These are phyloP conservation scores for Copidosoma floridanum DNA, from an alignment of 1,140 invertebrate genomes.

Conservation along the genomic window DNA sequence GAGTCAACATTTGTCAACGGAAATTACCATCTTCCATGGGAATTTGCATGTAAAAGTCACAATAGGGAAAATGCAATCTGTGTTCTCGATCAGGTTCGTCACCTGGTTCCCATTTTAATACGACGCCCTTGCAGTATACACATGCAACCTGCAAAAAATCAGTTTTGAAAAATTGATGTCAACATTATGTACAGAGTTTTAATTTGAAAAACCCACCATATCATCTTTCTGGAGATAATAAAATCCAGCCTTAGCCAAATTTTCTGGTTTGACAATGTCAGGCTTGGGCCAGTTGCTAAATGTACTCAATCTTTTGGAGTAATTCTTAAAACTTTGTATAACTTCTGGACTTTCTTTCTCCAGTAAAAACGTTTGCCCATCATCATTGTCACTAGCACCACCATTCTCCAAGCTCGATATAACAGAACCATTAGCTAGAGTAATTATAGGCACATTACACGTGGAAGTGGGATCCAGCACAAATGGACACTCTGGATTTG, in stretches of 20 bases:
- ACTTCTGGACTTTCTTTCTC: not conserved
- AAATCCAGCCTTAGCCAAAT: slow-evolving; percentile 80
- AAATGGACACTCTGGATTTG: slow-evolving; percentile 71
- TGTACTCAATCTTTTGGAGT: slow-evolving; percentile 56
- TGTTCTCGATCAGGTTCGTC: slow-evolving; percentile 79
- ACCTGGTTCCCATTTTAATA: slow-evolving; percentile 69
- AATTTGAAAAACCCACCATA: slow-evolving; percentile 42
- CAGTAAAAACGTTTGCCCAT: not conserved
- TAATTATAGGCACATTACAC: slow-evolving; percentile 63
- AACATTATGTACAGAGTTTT: not conserved
- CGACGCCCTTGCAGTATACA: slow-evolving; percentile 75
- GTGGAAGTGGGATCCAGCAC: slow-evolving; percentile 62
- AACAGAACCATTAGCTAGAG: not conserved
- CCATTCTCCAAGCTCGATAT: too few species aligned
- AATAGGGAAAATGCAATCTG: slow-evolving; percentile 67
- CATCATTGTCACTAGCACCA: too few species aligned
- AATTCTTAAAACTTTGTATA: too few species aligned
- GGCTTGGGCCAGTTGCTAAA: slow-evolving; percentile 66
- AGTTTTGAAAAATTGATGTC: slow-evolving; percentile 5
- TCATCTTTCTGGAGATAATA: slow-evolving; percentile 67
- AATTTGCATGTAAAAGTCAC: slow-evolving; percentile 61
- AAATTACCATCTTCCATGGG: slow-evolving; percentile 40
- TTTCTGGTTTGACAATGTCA: slow-evolving; percentile 63
- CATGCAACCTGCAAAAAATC: slow-evolving; percentile 68
- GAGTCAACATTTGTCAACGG: too few species aligned